Evolutionary conservation across 2,888 invertebrate species (phyloP), one percentile per base, ranked within the genome.

Genomic region (Epsilonema sp.): DNA sequence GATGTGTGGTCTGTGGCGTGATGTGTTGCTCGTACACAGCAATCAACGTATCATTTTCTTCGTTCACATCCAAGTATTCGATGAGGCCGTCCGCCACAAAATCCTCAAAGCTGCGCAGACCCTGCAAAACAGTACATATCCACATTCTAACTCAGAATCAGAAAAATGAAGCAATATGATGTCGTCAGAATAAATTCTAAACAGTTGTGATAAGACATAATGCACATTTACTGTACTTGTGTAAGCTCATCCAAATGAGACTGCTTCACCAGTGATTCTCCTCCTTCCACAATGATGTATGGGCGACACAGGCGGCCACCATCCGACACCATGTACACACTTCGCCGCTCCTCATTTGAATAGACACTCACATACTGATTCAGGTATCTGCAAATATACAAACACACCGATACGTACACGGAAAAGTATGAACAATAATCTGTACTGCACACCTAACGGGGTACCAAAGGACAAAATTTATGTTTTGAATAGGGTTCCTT

Each of bases 21-120:
- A 97, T 83, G 41, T 85, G 79, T 3, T 71, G 67, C 67, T 92
- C 92, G 53, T 78, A 76, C 54, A 89, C 79, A 0, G 92, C 87
- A 52, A 97, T 86, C 56, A 78, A 77, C 61, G 85, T 82, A 67
- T 94, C 90, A 65, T 92, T 94, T 67, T 94, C 89, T 70, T 97
- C 97, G 65, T 97, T 97, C 1, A 97, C 97, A 70, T 99, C 97
- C 52, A 97, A 72, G 67, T 87, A 97, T 65, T 97, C 97, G 39
- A 97, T 80, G 2, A 90, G 70, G 63, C 87, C 94, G 59, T 86
- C 83, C 55, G 79, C 77, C 3, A 99, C 66, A 60, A 94, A 90
- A 65, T 92, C 89, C 64, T 90, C 83, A 59, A 74, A 74, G 31
- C 62, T 75, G 52, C 67, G 62, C 52, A 20, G 31, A 16, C 31